A percentile compares a stretch with the other conserved stretches of the same genome.
Conservation (phyloP, 2,113 vertebrate genomes). For the Equus quagga region DNA sequence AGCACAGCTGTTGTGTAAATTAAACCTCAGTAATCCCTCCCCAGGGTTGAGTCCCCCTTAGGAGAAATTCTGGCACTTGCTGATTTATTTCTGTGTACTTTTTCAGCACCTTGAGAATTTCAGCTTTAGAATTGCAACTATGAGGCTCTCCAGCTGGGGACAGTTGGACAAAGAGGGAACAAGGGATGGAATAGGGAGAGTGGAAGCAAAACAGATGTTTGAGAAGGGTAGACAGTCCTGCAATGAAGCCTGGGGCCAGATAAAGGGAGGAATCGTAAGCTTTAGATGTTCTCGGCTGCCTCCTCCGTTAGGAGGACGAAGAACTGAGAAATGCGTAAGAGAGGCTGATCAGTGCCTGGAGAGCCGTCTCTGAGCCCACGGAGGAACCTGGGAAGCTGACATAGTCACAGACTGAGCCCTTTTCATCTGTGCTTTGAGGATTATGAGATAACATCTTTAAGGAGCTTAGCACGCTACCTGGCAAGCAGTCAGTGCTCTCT, state of each 20-base stretch:
- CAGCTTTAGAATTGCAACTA: not conserved
- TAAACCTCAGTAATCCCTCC: slow-evolving; percentile 70
- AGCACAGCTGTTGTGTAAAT: slow-evolving; percentile 76
- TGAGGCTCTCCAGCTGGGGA: not conserved
- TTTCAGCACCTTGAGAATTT: slow-evolving; percentile 73
- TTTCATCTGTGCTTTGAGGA: not conserved
- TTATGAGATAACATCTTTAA: not conserved
- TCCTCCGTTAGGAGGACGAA: not conserved
- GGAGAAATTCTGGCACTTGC: slow-evolving; percentile 72
- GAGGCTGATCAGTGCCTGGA: not conserved
- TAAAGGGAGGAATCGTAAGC: not conserved
- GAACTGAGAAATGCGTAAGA: not conserved
- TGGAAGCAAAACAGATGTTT: not conserved
- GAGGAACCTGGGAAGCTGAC: not conserved
- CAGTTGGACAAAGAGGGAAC: not conserved
- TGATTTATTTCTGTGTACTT: slow-evolving; percentile 73
- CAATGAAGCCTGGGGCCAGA: not conserved
- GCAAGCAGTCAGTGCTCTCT: not conserved
- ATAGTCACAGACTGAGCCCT: not conserved
- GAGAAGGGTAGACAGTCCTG: not conserved
- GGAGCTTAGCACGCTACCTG: not conserved
- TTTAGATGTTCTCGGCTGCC: not conserved
- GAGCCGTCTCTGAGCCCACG: accelerated
- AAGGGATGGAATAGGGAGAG: not conserved
- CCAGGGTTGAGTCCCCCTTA: slow-evolving; percentile 43